Evolutionary conservation across 2,888 invertebrate species (phyloP), one percentile per base, ranked within the genome.

Genomic region (Bellardia pandia): DNA sequence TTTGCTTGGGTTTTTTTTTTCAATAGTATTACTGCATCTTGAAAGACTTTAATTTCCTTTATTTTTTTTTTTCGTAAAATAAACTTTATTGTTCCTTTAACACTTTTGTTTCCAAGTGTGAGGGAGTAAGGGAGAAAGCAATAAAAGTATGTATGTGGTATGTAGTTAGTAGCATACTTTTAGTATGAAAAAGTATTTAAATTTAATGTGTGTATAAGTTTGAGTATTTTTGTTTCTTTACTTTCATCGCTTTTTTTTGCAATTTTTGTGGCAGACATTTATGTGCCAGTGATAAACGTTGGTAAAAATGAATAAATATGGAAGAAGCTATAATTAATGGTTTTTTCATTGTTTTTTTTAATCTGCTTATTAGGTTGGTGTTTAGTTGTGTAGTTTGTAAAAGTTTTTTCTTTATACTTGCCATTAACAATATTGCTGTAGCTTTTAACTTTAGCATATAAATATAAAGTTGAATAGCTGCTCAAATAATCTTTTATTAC

Each of bases 31-130:
- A 37, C 16, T 62, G 48, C 7, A 48, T 45, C 45, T 42, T 42
- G 62, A 81, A 74, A 53, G 66, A 81, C 66, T 64, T 71, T 80
- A 60, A 80, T 62, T 62, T 62, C 62, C 62, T 72, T 23, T 51
- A 62, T 62, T 71, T 16, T 66, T 66, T n/a, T 42, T 40, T 5
- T 66, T 45, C 45, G 23, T 9, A 23, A 4, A n/a, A n/a, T 58
- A 16, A 75, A 75, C 37, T 45, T 66, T 56, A 68, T 78, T 66
- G 56, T 42, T 78, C 3, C 30, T 68, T 56, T n/a, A n/a, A 56
- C 13, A 68, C 45, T 16, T 75, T 48, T 14, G 6, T 48, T 6
- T n/a, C 3, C n/a, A 45, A 33, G n/a, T 72, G 13, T 23, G 4
- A n/a, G 23, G 6, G n/a, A n/a, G n/a, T n/a, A 6, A 45, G 13